Evolutionary conservation across 2,888 invertebrate species (phyloP), one percentile per base, ranked within the genome.

Genomic region (Volucella bombylans): DNA sequence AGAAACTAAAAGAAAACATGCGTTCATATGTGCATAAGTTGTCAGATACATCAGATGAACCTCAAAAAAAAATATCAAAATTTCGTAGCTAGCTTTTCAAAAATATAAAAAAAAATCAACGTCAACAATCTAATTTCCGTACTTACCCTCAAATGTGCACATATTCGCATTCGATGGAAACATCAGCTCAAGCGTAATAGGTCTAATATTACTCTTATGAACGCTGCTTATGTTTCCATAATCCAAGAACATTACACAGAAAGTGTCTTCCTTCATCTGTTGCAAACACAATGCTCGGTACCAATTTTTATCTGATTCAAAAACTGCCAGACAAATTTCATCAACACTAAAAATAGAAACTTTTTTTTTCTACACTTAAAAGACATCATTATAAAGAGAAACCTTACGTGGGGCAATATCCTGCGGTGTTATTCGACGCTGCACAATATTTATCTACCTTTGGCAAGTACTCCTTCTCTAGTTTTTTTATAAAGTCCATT

Each of bases 201-300:
- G 87, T 52, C 88, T 80, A 43, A 89, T 87, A 9, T 87, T 86
- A 12, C 81, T 80, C 14, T 87, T 87, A 15, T 82, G 86, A 0
- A 87, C 87, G 18, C 80, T 78, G 11, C 87, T 77, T 18, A 87
- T 74, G 41, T 89, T 89, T 1, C 89, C 89, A 73, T 87, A 89
- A 52, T 89, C 89, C 38, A 89, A 15, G 71, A 87, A 89, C 86
- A 88, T 83, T 0, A 89, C 86, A n/a, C 65, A 52, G 57, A 85
- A 88, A 9, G 45, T 82, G 39, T 87, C 87, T 41, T 88, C 87
- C 1, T 83, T 69, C 57, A 69, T 50, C 3, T 68, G 8, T 31
- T 86, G 67, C 1, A 88, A 15, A 38, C 89, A 89, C n/a, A 87
- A 9, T 0, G 88, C 88, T 31, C 89, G 88, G 78, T 89, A 89